Conservation (phyloP, 1,140 invertebrate genomes). For the Eubasilissa regina region DNA sequence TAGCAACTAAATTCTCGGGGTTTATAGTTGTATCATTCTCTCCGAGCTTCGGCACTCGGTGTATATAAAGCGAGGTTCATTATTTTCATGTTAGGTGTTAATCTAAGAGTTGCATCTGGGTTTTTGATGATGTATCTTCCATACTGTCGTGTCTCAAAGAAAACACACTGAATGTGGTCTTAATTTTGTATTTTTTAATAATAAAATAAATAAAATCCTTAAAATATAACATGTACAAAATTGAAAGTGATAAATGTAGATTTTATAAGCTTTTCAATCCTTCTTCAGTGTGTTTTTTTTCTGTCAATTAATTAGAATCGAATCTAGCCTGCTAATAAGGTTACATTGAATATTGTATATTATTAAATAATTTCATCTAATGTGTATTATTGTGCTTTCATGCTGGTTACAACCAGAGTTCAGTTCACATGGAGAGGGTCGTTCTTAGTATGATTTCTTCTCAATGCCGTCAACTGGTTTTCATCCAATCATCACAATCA, state of each 20-base stretch:
- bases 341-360: slow-evolving; percentile 10
- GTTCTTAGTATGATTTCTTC: no score
- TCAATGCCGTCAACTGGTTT: not conserved
- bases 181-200: slow-evolving; percentile 49
- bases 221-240: slow-evolving; percentile 43
- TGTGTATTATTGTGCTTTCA: not conserved
- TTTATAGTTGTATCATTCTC: slow-evolving; percentile 27
- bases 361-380: not conserved
- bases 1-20: slow-evolving; percentile 14
- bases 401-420: not conserved
- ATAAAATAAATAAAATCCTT: slow-evolving; percentile 33
- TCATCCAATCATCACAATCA: not conserved
- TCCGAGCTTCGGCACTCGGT: not conserved
- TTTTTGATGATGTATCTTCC: slow-evolving; percentile 36
- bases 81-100: slow-evolving; percentile 9
- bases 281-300: slow-evolving; percentile 41
- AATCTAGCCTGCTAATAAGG: slow-evolving; percentile 28
- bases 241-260: slow-evolving; percentile 41
- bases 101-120: slow-evolving; percentile 20
- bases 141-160: slow-evolving; percentile 33
- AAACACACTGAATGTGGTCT: slow-evolving; percentile 40
- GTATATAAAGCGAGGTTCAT: slow-evolving; percentile 2
- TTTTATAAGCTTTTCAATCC: slow-evolving; percentile 32
- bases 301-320: slow-evolving; percentile 7
- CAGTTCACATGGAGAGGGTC: no score